These are phyloP conservation scores for Cylindroiulus punctatus DNA, from an alignment of 2,888 invertebrate species.

Conservation along the genomic window DNA sequence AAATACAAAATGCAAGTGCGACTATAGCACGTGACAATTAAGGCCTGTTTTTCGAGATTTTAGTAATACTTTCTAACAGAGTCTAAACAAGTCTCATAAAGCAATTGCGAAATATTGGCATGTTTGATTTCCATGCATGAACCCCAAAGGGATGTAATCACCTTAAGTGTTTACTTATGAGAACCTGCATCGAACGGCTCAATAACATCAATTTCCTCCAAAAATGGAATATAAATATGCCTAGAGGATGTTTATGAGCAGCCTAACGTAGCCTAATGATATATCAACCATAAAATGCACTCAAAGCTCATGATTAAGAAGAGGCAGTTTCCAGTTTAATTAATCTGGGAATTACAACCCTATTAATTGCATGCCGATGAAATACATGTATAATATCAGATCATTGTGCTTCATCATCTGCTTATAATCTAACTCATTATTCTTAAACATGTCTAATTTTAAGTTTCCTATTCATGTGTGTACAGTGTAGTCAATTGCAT, in stretches of 20 bases:
- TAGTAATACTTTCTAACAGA: neutral
- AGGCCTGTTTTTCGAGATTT: neutral
- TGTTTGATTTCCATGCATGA: neutral
- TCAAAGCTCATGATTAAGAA: neutral
- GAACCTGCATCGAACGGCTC: too few species aligned
- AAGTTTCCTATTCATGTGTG: neutral
- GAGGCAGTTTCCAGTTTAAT: neutral
- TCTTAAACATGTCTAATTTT: neutral
- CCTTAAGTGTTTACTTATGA: too few species aligned
- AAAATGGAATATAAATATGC: too few species aligned
- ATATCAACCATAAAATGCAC: neutral
- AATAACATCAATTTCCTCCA: too few species aligned
- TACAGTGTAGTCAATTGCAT: too few species aligned
- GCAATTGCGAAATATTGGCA: too few species aligned
- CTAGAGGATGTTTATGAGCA: too few species aligned
- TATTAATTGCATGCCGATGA: neutral
- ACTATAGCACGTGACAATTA: neutral
- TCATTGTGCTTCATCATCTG: neutral
- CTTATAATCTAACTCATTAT: neutral
- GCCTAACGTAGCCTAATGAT: neutral
- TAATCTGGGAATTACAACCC: conserved; percentile 4
- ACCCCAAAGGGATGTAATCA: too few species aligned
- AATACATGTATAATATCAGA: neutral
- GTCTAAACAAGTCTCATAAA: too few species aligned
- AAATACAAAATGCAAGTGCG: neutral